Conservation (phyloP, 2,113 vertebrate species). For the Microtus pennsylvanicus region DNA sequence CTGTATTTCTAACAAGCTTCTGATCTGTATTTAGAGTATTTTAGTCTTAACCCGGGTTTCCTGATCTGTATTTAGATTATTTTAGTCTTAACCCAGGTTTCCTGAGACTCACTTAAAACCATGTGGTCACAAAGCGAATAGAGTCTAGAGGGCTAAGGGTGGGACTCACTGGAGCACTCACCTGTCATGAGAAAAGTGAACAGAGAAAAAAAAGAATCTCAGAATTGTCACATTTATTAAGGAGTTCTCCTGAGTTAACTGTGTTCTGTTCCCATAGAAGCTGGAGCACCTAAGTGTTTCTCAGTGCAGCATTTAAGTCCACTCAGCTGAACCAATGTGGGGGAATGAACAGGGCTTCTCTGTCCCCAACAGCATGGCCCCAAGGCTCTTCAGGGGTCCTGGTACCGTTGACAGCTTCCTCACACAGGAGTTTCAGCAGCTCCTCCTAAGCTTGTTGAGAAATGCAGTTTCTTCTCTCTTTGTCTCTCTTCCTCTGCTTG, state of each 20-base stretch:
- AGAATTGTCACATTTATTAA: conserved; percentile 1
- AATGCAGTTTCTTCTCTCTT: background rate
- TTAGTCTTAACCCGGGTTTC: background rate
- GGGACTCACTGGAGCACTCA: background rate
- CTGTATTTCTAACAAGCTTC: background rate
- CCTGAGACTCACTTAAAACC: background rate
- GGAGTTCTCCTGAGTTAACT: background rate
- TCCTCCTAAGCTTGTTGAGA: background rate
- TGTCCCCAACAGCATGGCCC: background rate
- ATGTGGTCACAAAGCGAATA: background rate
- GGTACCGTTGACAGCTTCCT: rapidly evolving
- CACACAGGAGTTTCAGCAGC: background rate
- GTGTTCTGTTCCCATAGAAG: background rate
- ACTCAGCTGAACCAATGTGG: background rate
- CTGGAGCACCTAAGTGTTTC: conserved; percentile 20
- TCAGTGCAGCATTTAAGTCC: background rate
- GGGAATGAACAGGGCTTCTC: background rate
- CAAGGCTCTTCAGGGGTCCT: background rate
- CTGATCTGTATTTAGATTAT: background rate
- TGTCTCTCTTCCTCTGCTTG: background rate
- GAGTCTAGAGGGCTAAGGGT: background rate
- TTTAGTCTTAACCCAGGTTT: background rate
- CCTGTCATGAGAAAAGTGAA: background rate
- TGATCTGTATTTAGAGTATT: background rate
- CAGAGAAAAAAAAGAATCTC: background rate